phyloP scores from a whole-genome alignment of 2,888 invertebrate species.

The Kuschelorhynchus macadamiae region DNA sequence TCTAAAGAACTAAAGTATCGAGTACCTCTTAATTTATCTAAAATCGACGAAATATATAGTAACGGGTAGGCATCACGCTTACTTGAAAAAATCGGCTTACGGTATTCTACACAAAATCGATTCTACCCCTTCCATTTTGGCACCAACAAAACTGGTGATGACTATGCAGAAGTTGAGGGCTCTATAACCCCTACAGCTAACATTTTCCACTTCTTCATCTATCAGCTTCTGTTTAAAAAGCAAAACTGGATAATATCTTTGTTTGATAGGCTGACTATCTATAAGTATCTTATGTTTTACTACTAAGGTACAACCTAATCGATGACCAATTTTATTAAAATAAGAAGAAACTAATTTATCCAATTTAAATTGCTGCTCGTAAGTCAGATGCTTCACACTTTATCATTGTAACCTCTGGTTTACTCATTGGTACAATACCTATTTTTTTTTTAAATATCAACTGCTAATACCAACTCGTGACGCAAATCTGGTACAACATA shows the following conservation, averaged over 20 bases:
- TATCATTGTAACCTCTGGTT: no score
- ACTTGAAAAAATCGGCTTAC: conserved; percentile 57
- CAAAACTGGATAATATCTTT: conserved; percentile 20
- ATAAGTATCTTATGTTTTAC: conserved; percentile 17
- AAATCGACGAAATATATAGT: conserved; percentile 56
- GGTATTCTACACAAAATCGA: conserved; percentile 58
- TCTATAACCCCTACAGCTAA: conserved; percentile 53
- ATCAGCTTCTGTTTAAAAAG: conserved; percentile 19
- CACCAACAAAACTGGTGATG: conserved; percentile 55
- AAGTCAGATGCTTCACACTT: no score
- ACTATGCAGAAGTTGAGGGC: conserved; percentile 53
- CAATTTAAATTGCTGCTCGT: no score
- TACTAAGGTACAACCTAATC: conserved; percentile 17
- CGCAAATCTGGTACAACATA: no score
- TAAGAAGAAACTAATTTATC: no score
- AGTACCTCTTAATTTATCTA: conserved; percentile 57
- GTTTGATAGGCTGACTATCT: conserved; percentile 27
- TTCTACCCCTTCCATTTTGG: conserved; percentile 52
- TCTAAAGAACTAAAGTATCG: conserved; percentile 59
- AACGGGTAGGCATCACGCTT: conserved; percentile 59
- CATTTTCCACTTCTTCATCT: conserved; percentile 59
- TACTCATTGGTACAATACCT: no score
- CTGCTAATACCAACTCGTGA: no score
- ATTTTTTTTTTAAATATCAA: no score
- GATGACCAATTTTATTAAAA: no score